Evolutionary conservation across 2,797 vertebrate species (phyloP), one percentile per base, ranked within the genome.

Genomic region (Ataeniobius toweri): DNA sequence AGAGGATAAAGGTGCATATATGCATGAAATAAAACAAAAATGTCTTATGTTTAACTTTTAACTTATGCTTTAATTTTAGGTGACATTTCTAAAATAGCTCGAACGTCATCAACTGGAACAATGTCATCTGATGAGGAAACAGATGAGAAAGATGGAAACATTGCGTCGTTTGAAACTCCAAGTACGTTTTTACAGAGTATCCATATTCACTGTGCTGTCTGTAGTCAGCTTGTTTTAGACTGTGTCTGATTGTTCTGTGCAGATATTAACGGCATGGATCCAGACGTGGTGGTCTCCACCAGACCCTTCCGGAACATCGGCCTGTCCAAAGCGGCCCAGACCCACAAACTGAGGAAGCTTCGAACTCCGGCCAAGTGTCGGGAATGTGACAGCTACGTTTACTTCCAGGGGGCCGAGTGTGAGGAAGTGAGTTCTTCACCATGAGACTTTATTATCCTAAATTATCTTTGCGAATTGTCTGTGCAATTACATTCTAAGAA

Each of bases 361-460:
- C 96, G 98, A 0, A 89, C 97, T 0, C 98, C 98, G 0, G 92
- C 98, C 8, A 99, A 99, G 79, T 99, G 98, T 70, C 95, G 98
- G 1, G 98, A 99, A 78, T 99, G 98, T 79, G 98, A 98, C 94
- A 99, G 97, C 92, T 99, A 99, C 0, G 98, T 99, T 55, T 99
- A 99, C 90, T 99, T 99, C 94, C 98, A 99, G 88, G 98, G 98
- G 0, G 98, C 97, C 0, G 98, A 99, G 84, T 99, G 98, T 0
- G 98, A 99, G 91, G 97, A 99, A 97, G 98, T 98, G 85, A 93
- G 92, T 65, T 75, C n/a, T 61, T 59, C 12, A 44, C 26, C 55
- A 12, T 9, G 39, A 59, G 24, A 28, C 46, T 26, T 50, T 9
- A 28, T 8, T 24, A 50, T n/a, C 24, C 24, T 26, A 58, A n/a